Percentiles rank a stretch among this genome's conserved stretches.
These are phyloP conservation scores for Onychostruthus taczanowskii DNA, from an alignment of 2,113 vertebrate genomes.

Conservation along the genomic window DNA sequence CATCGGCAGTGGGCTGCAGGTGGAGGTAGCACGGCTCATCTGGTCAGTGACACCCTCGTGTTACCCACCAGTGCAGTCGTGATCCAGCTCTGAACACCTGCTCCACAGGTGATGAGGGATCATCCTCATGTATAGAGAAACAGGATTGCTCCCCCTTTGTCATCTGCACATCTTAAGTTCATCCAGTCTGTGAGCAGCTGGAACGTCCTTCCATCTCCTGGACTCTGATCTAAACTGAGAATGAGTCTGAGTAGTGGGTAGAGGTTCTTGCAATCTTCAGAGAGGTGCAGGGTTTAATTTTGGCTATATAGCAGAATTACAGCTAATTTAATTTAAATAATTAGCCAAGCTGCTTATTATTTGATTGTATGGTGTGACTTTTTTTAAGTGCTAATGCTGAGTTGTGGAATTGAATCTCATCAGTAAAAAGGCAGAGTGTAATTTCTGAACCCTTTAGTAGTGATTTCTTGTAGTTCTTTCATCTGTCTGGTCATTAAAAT, in stretches of 20 bases:
- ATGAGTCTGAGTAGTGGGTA: not conserved
- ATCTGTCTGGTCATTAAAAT: not conserved
- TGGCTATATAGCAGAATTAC: not conserved
- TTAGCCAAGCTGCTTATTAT: not conserved
- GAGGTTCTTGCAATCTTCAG: not conserved
- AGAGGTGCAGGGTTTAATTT: not conserved
- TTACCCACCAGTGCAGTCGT: fast-evolving
- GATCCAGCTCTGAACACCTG: not conserved
- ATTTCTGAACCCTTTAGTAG: not conserved
- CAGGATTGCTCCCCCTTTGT: not conserved
- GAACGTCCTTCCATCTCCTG: not conserved
- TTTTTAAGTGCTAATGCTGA: not conserved
- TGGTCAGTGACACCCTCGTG: fast-evolving
- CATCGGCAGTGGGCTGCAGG: not conserved
- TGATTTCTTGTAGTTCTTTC: not conserved
- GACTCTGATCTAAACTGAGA: not conserved
- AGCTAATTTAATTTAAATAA: not conserved
- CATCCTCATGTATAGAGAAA: fast-evolving
- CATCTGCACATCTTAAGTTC: not conserved
- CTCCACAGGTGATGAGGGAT: not conserved
- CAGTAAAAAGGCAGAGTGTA: not conserved
- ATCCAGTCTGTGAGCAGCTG: not conserved
- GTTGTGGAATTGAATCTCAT: not conserved
- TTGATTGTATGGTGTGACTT: not conserved
- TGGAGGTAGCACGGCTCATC: fast-evolving